Base-by-base conservation (phyloP, 1,140 invertebrate species). In the Drosophila albomicans region DNA sequence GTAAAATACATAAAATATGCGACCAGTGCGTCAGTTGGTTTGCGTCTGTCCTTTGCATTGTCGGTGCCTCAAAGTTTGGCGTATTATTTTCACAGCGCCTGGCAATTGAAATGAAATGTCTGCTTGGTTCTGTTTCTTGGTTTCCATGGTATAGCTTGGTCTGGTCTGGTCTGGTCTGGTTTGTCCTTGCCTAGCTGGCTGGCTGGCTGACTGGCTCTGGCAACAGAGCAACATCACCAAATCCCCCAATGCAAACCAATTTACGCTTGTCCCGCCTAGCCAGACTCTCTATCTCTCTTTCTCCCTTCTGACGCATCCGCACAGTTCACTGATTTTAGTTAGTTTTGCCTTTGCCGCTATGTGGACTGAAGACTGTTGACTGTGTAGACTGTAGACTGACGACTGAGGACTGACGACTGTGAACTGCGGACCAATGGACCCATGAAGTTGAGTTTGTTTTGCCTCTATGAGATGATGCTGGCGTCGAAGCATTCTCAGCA, bases 261-360 rank as follows among this genome's bases (percentile, higher is more conserved):
- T 87, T 82, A 86, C 76, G 82, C 84, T 73, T 80, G 67, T 46
- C 32, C 67, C 72, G 48, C 65, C 71, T 46, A 16, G n/a, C 41
- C 41, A 67, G 63, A 67, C 70, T 69, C 65, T 65, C 8, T 16
- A 6, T 48, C n/a, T 56, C 51, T 38, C n/a, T 51, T 25, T 38
- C 20, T 32, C 49, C 15, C 38, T 41, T 15, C 13, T 13, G 61
- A 63, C 45, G 51, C 70, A 67, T 28, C 59, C 69, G 20, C 20
- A 84, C 84, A 88, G 80, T 84, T 87, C 84, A 87, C 77, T 87
- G 84, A 88, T 69, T 87, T 80, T 84, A 80, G 77, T 87, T 89
- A 78, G 77, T 76, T 77, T 66, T 71, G 52, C 59, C 43, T 48
- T 16, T 52, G 52, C 25, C 25, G 30, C 16, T 28, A 3, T 49